A percentile compares a stretch with the other conserved stretches of the same genome.
phyloP scores from a whole-genome alignment of 1,140 invertebrate species.

The Drusus annulatus region DNA sequence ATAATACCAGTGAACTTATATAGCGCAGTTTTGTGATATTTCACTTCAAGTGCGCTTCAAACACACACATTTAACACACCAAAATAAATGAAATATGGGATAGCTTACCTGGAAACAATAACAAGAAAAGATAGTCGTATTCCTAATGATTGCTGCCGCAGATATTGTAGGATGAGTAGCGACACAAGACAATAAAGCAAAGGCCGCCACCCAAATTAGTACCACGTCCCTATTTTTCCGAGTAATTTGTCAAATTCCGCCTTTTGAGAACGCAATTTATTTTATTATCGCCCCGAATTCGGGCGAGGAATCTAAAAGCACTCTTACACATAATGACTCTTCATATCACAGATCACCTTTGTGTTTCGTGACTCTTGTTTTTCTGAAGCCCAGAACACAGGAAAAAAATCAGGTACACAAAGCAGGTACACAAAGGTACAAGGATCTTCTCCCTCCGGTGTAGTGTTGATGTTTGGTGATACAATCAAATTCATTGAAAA shows the following conservation, averaged over 20 bases:
- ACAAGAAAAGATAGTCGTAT: background rate
- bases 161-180: conserved; percentile 16
- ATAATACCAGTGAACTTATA: too few relatives aligned
- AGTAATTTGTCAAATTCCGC: conserved; percentile 58
- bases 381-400: conserved; percentile 49
- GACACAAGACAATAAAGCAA: conserved; percentile 45
- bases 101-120: conserved; percentile 12
- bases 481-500: background rate
- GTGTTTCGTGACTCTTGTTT: conserved; percentile 58
- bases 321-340: conserved; percentile 57
- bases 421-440: conserved; percentile 43
- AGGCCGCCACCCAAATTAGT: conserved; percentile 50
- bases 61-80: too few relatives aligned
- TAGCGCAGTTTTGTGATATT: too few relatives aligned
- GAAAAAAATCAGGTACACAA: conserved; percentile 52
- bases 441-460: background rate
- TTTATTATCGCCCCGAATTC: conserved; percentile 59
- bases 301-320: conserved; percentile 53
- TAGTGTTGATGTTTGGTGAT: conserved; percentile 15
- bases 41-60: too few relatives aligned
- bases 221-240: conserved; percentile 28
- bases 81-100: too few relatives aligned
- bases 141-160: background rate
- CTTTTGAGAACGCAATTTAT: conserved; percentile 58
- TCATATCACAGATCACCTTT: conserved; percentile 56